Evolutionary conservation across 2,113 vertebrate genomes (phyloP), one percentile per base, ranked within the genome.

Genomic region (Corynorhinus townsendii): DNA sequence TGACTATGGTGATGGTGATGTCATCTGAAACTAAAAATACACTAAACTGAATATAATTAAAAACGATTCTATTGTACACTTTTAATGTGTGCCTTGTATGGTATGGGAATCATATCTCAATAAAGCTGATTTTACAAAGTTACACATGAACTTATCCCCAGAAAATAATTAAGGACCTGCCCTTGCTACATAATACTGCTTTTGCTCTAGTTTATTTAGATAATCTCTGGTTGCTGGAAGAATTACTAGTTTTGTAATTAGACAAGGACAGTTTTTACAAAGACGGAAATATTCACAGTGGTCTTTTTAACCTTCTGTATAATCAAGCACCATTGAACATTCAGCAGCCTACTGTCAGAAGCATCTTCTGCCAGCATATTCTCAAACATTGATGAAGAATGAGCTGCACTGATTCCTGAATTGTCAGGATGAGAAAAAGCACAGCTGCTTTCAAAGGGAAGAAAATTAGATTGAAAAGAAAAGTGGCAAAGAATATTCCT

Each of bases 191-290:
- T 93, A 95, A 93, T 75, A 90, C 81, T 71, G 40, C 69, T 89
- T 94, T 81, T 93, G 54, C 89, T 73, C 33, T 12, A n/a, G 73
- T 30, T 96, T 97, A 95, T 95, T 97, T 96, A 97, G 90, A 94
- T 94, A 95, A 96, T 96, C 82, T 96, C 90, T 93, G 62, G 85
- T 93, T 96, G 94, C 93, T 95, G 72, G 72, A 80, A 93, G 86
- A 96, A 96, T 97, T 97, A 88, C 81, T 77, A 69, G 73, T 96
- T 97, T 93, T 97, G 85, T 96, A 96, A 96, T 96, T 95, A 93
- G 90, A 95, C 96, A 96, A 96, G 89, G 92, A 90, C 73, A 88
- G 90, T 95, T 95, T 95, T 96, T 91, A 85, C 94, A 92, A 90
- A 97, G 90, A 93, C 92, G 85, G 95, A 96, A 96, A 97, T 96